A percentile compares a stretch with the other conserved stretches of the same genome.
These are phyloP conservation scores for Pissodes strobi DNA, from an alignment of 1,140 invertebrate genomes.

Conservation along the genomic window DNA sequence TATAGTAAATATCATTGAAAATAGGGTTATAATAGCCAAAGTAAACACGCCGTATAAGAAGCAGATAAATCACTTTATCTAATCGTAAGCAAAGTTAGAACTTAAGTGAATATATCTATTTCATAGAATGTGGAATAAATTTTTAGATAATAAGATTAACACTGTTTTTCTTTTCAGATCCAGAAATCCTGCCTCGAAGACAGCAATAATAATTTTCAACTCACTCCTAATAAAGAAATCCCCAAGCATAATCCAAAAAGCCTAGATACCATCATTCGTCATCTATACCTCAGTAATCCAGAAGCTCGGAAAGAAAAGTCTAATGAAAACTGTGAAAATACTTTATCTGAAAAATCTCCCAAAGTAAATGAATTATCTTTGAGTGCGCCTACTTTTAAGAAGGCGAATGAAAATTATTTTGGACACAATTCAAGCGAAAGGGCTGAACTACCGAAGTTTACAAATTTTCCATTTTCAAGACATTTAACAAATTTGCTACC, in stretches of 20 bases:
- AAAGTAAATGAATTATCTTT: no score
- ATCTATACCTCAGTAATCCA: slow-evolving; percentile 10
- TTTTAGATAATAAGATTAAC: no score
- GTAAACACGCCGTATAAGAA: no score
- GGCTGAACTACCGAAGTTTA: background rate
- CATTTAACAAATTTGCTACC: background rate
- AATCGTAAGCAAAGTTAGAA: no score
- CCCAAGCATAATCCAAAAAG: slow-evolving; percentile 3
- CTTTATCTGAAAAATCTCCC: no score
- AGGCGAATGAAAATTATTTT: background rate
- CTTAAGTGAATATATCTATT: no score
- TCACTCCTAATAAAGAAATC: background rate
- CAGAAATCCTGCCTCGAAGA: slow-evolving; percentile 33
- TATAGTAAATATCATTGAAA: no score
- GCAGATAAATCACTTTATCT: no score
- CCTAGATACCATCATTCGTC: slow-evolving; percentile 2
- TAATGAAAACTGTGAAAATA: no score
- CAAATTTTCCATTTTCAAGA: background rate
- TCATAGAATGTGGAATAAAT: no score
- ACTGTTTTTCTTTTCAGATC: slow-evolving; percentile 29
- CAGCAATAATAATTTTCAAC: slow-evolving; percentile 44
- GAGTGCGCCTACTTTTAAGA: background rate
- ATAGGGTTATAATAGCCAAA: no score
- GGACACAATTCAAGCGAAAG: background rate
- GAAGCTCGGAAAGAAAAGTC: background rate